Evolutionary conservation across 2,797 vertebrate genomes (phyloP), one percentile per base, ranked within the genome.

Genomic region (Poecilia gillii): DNA sequence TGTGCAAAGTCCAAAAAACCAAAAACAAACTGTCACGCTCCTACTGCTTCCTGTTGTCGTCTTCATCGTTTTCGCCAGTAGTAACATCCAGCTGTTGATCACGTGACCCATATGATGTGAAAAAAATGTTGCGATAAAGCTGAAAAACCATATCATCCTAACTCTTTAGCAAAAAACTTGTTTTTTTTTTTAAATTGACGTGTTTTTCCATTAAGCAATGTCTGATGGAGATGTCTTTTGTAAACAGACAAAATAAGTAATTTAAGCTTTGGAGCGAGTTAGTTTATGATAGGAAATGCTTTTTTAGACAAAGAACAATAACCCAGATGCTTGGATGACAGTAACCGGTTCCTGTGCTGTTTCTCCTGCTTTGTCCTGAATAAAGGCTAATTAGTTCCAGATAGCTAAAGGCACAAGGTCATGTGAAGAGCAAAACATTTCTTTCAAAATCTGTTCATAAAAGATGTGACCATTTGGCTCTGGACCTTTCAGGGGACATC

Each of bases 301-400:
- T 87, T 87, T 89, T 90, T 87, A 85, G 76, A 85, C 84, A 49
- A 55, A 74, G 74, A 89, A 89, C 85, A 93, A 92, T 86, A 91
- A 90, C 89, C 72, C 81, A 82, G 78, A 39, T 55, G 84, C 82
- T 84, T 73, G 66, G 80, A 78, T 57, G 81, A 9, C 47, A 88
- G 77, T 81, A 79, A 78, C 77, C 70, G 41, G 73, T 82, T 64
- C 75, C 76, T 74, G 74, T 71, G 49, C 3, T 88, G 85, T 91
- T 89, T 90, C 81, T 77, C 86, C 87, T 87, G 79, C 84, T 88
- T 76, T 79, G 88, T 92, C 1, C 77, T 84, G 43, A 88, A 89
- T 85, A 46, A n/a, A 57, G 57, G 76, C 79, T 91, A 91, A 93
- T 90, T 90, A 76, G 88, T 80, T 90, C 88, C 90, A 92, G 91